These are phyloP conservation scores for Listrodromus nycthemerus DNA, from an alignment of 2,888 invertebrate genomes.

Conservation along the genomic window DNA sequence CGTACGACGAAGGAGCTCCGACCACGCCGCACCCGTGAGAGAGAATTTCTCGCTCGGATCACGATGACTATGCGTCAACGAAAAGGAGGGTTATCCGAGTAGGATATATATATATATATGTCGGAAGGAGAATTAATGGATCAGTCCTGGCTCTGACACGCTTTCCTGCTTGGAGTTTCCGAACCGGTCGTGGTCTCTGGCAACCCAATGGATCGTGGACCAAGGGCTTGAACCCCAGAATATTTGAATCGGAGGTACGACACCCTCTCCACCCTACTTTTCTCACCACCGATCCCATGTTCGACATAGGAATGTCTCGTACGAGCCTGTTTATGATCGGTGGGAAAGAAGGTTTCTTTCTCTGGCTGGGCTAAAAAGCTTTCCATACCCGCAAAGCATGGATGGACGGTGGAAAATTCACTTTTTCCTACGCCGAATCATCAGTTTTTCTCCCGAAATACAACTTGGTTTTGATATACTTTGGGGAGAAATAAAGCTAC, in stretches of 20 bases:
- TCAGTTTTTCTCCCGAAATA: too few relatives aligned
- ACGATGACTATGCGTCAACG: conserved; percentile 41
- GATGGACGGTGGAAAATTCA: too few relatives aligned
- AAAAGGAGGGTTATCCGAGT: conserved; percentile 42
- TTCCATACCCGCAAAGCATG: too few relatives aligned
- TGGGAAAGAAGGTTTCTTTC: too few relatives aligned
- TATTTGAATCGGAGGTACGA: conserved; percentile 49
- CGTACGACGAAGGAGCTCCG: conserved; percentile 14
- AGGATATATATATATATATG: conserved; percentile 49
- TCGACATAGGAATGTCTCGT: conserved; percentile 22
- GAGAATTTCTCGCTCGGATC: conserved; percentile 32
- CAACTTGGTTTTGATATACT: too few relatives aligned
- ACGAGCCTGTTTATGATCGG: conserved; percentile 1
- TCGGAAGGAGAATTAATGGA: conserved; percentile 62
- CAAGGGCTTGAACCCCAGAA: conserved; percentile 34
- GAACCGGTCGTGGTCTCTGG: conserved; percentile 41
- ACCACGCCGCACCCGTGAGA: conserved; percentile 10
- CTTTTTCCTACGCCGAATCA: too few relatives aligned
- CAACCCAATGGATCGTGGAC: conserved; percentile 8
- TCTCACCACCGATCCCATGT: conserved; percentile 12
- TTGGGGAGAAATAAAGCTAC: too few relatives aligned
- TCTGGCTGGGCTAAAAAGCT: too few relatives aligned
- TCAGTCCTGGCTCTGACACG: conserved; percentile 63
- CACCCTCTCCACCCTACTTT: background rate
- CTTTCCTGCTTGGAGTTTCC: conserved; percentile 52